These are phyloP conservation scores for Lymantria monacha DNA, from an alignment of 2,888 invertebrate species.

Conservation along the genomic window DNA sequence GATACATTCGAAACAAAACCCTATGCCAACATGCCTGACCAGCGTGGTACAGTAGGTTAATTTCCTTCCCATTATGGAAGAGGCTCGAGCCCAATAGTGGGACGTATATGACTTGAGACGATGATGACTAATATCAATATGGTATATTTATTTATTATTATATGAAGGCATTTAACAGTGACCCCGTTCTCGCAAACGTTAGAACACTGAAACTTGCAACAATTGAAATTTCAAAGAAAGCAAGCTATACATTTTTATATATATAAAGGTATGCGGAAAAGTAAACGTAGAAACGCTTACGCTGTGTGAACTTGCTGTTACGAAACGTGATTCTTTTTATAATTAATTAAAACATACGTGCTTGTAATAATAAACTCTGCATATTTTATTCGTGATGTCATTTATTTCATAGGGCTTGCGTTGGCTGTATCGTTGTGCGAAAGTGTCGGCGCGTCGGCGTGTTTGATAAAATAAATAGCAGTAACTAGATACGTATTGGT, in stretches of 20 bases:
- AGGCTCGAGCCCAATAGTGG: no score
- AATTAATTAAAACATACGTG: conserved; percentile 42
- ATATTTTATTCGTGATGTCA: conserved; percentile 57
- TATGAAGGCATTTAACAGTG: no score
- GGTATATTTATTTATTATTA: conserved; percentile 7
- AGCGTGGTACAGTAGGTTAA: no score
- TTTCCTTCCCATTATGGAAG: no score
- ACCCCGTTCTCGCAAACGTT: conserved; percentile 4
- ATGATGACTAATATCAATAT: conserved; percentile 26
- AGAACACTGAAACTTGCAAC: not conserved
- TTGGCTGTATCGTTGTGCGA: conserved; percentile 30
- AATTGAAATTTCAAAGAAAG: conserved; percentile 22
- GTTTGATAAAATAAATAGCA: conserved; percentile 6
- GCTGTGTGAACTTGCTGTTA: conserved; percentile 45
- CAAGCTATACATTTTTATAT: conserved; percentile 5
- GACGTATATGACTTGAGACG: no score
- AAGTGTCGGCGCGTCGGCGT: conserved; percentile 24
- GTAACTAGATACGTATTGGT: no score
- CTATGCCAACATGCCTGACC: no score
- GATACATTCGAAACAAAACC: no score
- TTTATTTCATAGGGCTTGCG: conserved; percentile 24
- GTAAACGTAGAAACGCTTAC: conserved; percentile 35
- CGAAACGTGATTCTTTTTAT: conserved; percentile 53
- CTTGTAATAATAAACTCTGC: conserved; percentile 43
- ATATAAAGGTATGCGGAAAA: conserved; percentile 32